Percentiles rank a stretch among this genome's conserved stretches.
phyloP scores from a whole-genome alignment of 2,113 vertebrate species.

The Brachyhypopomus occidentalis region DNA sequence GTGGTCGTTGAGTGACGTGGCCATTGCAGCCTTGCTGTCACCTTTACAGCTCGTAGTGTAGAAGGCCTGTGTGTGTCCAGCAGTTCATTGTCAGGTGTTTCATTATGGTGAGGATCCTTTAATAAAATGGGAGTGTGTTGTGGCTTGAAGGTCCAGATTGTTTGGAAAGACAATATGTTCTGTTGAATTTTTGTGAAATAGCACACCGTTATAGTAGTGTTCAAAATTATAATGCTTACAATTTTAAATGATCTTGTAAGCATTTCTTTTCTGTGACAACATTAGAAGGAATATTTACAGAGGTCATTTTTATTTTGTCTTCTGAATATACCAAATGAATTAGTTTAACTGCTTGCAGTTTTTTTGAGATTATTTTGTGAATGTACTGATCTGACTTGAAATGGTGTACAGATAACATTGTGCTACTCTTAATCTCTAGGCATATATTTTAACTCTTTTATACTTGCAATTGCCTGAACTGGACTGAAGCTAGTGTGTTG shows the following conservation, averaged over 20 bases:
- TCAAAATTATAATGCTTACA: constrained; percentile 6
- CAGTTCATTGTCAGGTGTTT: not conserved
- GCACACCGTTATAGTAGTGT: constrained; percentile 12
- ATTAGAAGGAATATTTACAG: constrained; percentile 54
- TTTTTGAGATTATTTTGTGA: constrained; percentile 63
- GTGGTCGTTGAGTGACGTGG: no score
- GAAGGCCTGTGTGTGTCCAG: not conserved
- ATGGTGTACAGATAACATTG: constrained; percentile 61
- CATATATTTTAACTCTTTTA: constrained; percentile 52
- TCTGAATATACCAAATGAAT: constrained; percentile 57
- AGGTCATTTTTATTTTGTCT: constrained; percentile 42
- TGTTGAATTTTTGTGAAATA: not conserved
- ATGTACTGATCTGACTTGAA: constrained; percentile 64
- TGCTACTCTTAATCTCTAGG: constrained; percentile 49
- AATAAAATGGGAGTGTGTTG: not conserved
- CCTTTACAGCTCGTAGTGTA: not conserved
- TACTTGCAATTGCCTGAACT: constrained; percentile 54
- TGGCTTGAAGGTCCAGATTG: not conserved
- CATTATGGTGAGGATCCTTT: not conserved
- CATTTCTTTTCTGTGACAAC: constrained; percentile 42
- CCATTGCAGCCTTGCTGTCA: no score
- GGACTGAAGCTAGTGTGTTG: constrained; percentile 42
- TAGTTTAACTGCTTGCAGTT: constrained; percentile 61
- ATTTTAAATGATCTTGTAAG: constrained; percentile 30
- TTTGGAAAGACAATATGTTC: constrained; percentile 10